Evolutionary conservation across 2,888 invertebrate species (phyloP).

Genomic region (Dolichomitus sp.): DNA sequence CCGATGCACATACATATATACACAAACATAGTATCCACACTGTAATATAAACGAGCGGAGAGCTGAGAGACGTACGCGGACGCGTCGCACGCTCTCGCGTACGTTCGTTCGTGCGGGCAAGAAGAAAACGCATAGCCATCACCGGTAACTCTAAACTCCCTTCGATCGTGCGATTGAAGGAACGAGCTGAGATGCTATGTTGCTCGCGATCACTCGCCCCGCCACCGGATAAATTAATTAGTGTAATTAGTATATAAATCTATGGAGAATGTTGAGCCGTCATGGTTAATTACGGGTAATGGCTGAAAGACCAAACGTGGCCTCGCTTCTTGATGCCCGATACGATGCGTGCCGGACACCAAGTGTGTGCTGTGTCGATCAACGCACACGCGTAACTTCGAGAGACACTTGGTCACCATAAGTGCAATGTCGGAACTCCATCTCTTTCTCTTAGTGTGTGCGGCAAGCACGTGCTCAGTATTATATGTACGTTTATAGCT

Average conservation of each 20-base stretch:
- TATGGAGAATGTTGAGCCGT: conserved; percentile 72
- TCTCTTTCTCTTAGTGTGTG: background rate
- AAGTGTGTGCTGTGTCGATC: conserved; percentile 47
- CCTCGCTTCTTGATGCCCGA: conserved; percentile 44
- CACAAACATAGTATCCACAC: background rate
- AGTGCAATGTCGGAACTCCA: conserved; percentile 3
- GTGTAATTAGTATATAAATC: conserved; percentile 78
- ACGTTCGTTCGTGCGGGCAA: background rate
- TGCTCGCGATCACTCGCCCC: conserved; percentile 39
- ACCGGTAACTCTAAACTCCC: conserved; percentile 2
- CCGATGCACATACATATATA: background rate
- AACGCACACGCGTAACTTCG: conserved; percentile 41
- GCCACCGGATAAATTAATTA: conserved; percentile 75
- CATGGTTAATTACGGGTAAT: conserved; percentile 74
- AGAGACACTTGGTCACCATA: background rate
- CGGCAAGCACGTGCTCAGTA: conserved; percentile 7
- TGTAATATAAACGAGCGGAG: background rate
- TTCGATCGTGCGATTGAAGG: conserved; percentile 23
- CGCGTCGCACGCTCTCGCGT: background rate
- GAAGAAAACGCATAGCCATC: conserved; percentile 15
- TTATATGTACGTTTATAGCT: background rate
- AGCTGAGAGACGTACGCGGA: background rate
- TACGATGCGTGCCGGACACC: conserved; percentile 36
- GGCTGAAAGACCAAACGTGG: conserved; percentile 67
- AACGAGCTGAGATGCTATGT: background rate